These are phyloP conservation scores for Drosophila meridionalis DNA, from an alignment of 2,888 invertebrate genomes.

Conservation along the genomic window DNA sequence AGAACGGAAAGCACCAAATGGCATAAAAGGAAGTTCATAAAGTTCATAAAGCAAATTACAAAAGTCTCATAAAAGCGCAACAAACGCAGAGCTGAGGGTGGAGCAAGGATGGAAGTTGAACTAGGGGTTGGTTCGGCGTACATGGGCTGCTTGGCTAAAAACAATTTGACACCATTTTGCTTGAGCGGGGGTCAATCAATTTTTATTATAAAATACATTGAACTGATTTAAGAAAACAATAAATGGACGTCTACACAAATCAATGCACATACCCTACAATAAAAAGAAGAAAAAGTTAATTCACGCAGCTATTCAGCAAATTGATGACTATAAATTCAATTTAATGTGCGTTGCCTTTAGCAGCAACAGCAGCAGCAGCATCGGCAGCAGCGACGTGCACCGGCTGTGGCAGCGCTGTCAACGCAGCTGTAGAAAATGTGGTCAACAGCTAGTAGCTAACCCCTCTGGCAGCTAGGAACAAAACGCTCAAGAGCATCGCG, in stretches of 20 bases:
- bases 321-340: slow-evolving; percentile 82
- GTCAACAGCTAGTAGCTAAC: slow-evolving; percentile 37
- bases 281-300: slow-evolving; percentile 70
- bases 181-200: slow-evolving; percentile 62
- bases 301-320: slow-evolving; percentile 78
- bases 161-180: slow-evolving; percentile 67
- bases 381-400: not conserved
- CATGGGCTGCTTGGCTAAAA: slow-evolving; percentile 6
- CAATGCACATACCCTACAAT: slow-evolving; percentile 61
- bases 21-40: slow-evolving; percentile 69
- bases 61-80: slow-evolving; percentile 73
- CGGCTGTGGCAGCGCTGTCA: slow-evolving; percentile 12
- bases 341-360: slow-evolving; percentile 77
- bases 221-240: slow-evolving; percentile 78
- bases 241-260: slow-evolving; percentile 70
- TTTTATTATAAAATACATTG: slow-evolving; percentile 76
- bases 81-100: slow-evolving; percentile 28
- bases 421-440: slow-evolving; percentile 43
- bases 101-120: not conserved
- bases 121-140: not conserved
- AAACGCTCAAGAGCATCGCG: slow-evolving; percentile 72
- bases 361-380: slow-evolving; percentile 25
- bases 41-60: slow-evolving; percentile 79
- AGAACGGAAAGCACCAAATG: slow-evolving; percentile 43
- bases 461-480: slow-evolving; percentile 13